Evolutionary conservation across 2,113 vertebrate genomes (phyloP).

Genomic region (Pangasianodon hypophthalmus): DNA sequence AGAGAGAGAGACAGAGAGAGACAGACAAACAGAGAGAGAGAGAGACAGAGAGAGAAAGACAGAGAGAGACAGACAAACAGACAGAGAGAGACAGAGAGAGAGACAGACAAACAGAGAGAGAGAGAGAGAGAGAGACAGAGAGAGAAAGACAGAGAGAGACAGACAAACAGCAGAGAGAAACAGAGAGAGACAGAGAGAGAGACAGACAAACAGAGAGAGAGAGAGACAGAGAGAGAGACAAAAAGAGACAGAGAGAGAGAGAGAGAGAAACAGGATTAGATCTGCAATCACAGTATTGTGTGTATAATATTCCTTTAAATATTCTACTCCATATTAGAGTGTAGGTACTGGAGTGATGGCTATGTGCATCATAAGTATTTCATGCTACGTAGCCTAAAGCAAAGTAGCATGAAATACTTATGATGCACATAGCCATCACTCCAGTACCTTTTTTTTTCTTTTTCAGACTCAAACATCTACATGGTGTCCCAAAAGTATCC

Average conservation of each 20-base stretch:
- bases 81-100: slow-evolving; percentile 22
- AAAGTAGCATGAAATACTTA: neutral
- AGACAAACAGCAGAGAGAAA: slow-evolving; percentile 28
- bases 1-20: too few species aligned
- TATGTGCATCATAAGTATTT: neutral
- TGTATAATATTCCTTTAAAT: neutral
- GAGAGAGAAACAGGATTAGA: neutral
- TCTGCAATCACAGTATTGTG: neutral
- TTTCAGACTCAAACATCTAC: neutral
- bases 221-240: slow-evolving; percentile 28
- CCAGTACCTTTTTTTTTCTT: too few species aligned
- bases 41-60: too few species aligned
- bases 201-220: slow-evolving; percentile 41
- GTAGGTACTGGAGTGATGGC: neutral
- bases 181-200: slow-evolving; percentile 23
- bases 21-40: too few species aligned
- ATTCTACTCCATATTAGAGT: neutral
- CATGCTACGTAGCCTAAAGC: too few species aligned
- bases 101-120: slow-evolving; percentile 24
- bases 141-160: slow-evolving; percentile 41
- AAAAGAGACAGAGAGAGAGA: neutral
- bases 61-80: slow-evolving; percentile 18
- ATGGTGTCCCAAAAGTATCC: too few species aligned
- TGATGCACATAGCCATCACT: neutral
- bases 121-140: slow-evolving; percentile 25